Evolutionary conservation across 2,113 vertebrate species (phyloP).

Genomic region (Notiomystis cincta): DNA sequence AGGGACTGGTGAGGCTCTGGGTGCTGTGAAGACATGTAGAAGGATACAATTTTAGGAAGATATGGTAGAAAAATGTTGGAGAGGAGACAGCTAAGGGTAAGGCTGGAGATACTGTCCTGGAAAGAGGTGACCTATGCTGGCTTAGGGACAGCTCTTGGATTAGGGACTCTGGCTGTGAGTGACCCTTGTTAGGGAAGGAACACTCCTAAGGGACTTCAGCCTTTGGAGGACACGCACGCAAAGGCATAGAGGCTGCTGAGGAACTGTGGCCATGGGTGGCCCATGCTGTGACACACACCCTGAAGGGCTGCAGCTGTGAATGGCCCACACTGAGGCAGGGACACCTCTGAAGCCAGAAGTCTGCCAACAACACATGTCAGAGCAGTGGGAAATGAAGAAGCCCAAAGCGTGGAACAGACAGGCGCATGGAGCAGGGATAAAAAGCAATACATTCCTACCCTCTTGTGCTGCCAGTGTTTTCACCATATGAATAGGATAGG

Average conservation of each 20-base stretch:
- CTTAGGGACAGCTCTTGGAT: fast-evolving
- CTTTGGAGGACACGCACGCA: fast-evolving
- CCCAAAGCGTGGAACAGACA: background rate
- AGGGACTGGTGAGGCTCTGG: background rate
- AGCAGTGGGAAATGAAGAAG: background rate
- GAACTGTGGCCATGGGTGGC: background rate
- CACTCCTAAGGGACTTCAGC: background rate
- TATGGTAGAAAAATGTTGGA: fast-evolving
- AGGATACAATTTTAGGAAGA: background rate
- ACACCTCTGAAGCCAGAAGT: background rate
- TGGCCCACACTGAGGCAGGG: background rate
- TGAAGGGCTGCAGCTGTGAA: background rate
- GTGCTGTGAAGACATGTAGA: background rate
- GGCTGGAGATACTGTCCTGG: background rate
- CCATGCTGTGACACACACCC: background rate
- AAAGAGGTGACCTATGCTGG: fast-evolving
- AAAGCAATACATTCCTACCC: background rate
- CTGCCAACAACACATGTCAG: fast-evolving
- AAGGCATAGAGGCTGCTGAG: background rate
- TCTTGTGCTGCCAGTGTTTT: background rate
- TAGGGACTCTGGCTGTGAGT: background rate
- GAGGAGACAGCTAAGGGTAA: background rate
- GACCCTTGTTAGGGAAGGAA: background rate
- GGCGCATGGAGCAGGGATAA: background rate
- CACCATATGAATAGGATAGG: background rate